Evolutionary conservation across 2,797 vertebrate genomes (phyloP), one percentile per base, ranked within the genome.

Genomic region (Avahi laniger): DNA sequence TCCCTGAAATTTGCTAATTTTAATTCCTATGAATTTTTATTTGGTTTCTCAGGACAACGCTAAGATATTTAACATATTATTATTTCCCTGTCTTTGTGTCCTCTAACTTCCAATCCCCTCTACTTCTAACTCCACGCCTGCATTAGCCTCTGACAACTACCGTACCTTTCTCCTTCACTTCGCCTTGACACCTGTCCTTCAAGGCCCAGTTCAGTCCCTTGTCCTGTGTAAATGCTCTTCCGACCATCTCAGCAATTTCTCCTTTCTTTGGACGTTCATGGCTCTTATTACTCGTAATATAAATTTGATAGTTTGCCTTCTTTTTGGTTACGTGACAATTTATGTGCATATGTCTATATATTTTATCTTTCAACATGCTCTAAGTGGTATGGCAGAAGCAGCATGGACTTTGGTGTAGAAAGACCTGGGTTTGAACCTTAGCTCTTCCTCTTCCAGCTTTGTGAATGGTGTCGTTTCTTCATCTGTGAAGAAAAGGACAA

Each of bases 401-500:
- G 57, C 87, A 76, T 38, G 26, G 20, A 72, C 92, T 94, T 65
- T n/a, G 41, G 63, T 61, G 46, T 86, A 38, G 81, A 93, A 94
- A 92, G 69, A 80, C 61, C 70, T 73, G 72, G 46, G 41, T 52
- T 30, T 89, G 86, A 93, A 83, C 18, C 81, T 79, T 46, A 67
- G 92, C 33, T 95, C 85, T 57, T 90, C 65, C 48, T 61, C 84
- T 70, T 79, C 88, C 83, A 91, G 83, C 61, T 92, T 26, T 95
- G 89, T 76, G 79, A 95, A 80, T 26, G 43, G 35, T 18, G 15
- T 7, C 38, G 43, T 89, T 79, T 95, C 88, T 92, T 93, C 70
- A 78, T 93, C 96, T 96, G 93, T 94, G 91, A 52, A 80, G 67
- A 89, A 90, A 86, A 76, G 52, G 69, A 80, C 50, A 24, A 57